Evolutionary conservation across 2,888 invertebrate genomes (phyloP), one percentile per base, ranked within the genome.

Genomic region (Strigamia maritima): DNA sequence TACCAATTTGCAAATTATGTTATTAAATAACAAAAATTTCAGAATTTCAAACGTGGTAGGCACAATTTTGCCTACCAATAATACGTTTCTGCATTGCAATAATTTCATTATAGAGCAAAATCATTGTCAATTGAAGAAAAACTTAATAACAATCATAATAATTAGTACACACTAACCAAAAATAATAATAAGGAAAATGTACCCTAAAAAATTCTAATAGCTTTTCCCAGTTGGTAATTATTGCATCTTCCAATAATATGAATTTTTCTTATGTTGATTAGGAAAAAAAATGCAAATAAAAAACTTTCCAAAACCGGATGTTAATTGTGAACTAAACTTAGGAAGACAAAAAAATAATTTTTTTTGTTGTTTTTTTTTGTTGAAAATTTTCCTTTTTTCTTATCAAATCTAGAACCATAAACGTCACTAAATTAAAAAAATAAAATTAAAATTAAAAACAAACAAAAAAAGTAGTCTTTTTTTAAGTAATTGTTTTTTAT

Each of bases 321-420:
- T 60, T 22, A 60, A 60, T 49, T 10, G 19, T 60, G 19, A n/a
- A 22, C 60, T 2, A 22, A 60, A 60, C 14, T 60, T 1, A 60
- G 60, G 60, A 60, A 60, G 60, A 60, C 60, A 49, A 49, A 24
- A 60, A n/a, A 60, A 60, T 60, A 60, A 60, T 0, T 60, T 16
- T 16, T 19, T 22, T 60, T 60, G 7, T 60, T 24, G n/a, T 1
- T 24, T 6, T 22, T 60, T 60, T 22, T 60, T 60, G 1, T 19
- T 24, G n/a, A 10, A 1, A 60, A 60, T 60, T 60, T 60, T 60
- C 60, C 0, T 19, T 49, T 60, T 60, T 60, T 60, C 60, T 60
- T 60, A 60, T 60, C 60, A 60, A 60, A 60, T 60, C 60, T 60
- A 60, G 60, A 60, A 60, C 60, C 60, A 60, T n/a, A 60, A 60